Conservation (phyloP, 2,888 invertebrate species). For the Laothoe populi region DNA sequence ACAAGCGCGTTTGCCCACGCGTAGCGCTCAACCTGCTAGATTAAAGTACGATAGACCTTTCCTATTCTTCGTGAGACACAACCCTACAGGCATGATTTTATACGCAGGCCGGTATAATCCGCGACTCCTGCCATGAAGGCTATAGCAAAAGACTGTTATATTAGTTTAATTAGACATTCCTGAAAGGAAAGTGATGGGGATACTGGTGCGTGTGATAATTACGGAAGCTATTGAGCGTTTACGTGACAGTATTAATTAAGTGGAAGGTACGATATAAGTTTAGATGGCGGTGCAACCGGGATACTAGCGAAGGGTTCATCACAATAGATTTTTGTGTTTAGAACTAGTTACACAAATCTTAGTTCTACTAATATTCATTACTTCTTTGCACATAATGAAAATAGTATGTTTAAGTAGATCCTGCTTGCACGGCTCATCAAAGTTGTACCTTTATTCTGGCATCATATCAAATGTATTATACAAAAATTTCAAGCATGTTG, state of each 20-base stretch:
- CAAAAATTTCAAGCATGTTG: constrained; percentile 60
- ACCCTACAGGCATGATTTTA: constrained; percentile 95
- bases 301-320: not conserved
- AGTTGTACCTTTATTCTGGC: constrained; percentile 47
- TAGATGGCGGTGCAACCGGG: constrained; percentile 16
- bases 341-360: not conserved
- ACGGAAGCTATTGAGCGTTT: constrained; percentile 74
- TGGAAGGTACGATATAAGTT: constrained; percentile 44
- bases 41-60: constrained; percentile 94
- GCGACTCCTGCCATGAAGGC: constrained; percentile 88
- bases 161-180: constrained; percentile 75
- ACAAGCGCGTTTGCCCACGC: constrained; percentile 89
- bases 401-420: constrained; percentile 1
- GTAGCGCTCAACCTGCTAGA: constrained; percentile 86
- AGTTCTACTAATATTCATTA: not conserved
- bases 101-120: constrained; percentile 96
- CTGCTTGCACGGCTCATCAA: constrained; percentile 17
- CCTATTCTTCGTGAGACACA: constrained; percentile 94
- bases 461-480: constrained; percentile 65
- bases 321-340: constrained; percentile 4
- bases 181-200: constrained; percentile 78
- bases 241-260: constrained; percentile 81
- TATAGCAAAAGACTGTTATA: constrained; percentile 75
- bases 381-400: constrained; percentile 12
- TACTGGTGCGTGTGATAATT: constrained; percentile 76